phyloP scores from a whole-genome alignment of 2,888 invertebrate genomes.

The Phaonia tiefii region DNA sequence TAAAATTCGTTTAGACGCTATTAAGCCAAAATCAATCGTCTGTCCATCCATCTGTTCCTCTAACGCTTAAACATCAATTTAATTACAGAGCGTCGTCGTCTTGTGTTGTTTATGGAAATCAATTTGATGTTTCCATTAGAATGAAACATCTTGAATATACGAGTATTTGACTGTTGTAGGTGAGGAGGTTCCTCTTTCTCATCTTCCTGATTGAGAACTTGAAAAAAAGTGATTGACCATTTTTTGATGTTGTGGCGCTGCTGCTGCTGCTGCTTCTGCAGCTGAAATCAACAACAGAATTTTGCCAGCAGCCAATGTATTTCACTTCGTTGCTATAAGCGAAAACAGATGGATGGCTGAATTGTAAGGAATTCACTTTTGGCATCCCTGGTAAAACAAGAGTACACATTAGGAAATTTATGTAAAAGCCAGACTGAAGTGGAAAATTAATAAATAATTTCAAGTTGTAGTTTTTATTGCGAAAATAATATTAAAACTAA shows the following conservation, averaged over 20 bases:
- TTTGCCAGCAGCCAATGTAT: neutral
- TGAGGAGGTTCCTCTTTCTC: too few species aligned
- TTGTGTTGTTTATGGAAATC: conserved; percentile 55
- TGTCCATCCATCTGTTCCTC: conserved; percentile 10
- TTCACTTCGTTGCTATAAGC: neutral
- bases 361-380: neutral
- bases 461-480: conserved; percentile 38
- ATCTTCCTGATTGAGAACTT: too few species aligned
- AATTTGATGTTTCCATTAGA: neutral
- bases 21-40: neutral
- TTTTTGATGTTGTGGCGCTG: neutral
- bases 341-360: neutral
- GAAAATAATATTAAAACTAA: conserved; percentile 16
- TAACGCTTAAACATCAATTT: conserved; percentile 16
- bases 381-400: conserved; percentile 29
- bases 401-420: conserved; percentile 24
- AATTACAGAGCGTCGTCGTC: conserved; percentile 18
- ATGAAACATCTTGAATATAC: too few species aligned
- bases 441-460: conserved; percentile 19
- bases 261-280: neutral
- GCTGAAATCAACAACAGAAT: neutral
- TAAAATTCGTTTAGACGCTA: conserved; percentile 7
- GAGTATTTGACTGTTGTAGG: neutral
- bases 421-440: neutral
- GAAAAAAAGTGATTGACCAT: neutral